Conservation (phyloP, 2,113 vertebrate genomes). For the Lophotis ruficrista region DNA sequence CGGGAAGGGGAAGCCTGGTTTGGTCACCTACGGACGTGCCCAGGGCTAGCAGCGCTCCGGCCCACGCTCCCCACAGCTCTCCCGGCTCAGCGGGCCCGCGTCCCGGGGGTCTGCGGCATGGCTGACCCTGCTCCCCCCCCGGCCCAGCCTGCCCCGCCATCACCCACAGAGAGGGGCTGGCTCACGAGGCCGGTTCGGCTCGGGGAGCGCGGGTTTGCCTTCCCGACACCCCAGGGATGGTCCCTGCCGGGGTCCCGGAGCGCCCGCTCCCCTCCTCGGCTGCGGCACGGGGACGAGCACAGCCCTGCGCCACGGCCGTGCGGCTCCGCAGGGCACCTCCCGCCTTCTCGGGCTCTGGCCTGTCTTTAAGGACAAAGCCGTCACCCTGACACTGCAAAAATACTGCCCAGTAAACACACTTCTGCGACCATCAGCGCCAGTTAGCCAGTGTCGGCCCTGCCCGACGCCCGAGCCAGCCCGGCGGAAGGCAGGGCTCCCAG, state of each 20-base stretch:
- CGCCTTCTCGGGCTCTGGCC: not conserved
- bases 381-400: not conserved
- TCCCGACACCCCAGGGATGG: not conserved
- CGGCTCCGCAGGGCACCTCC: not conserved
- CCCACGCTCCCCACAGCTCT: too few species aligned
- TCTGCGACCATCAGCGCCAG: accelerated
- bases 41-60: not conserved
- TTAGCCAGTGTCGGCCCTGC: not conserved
- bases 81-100: too few species aligned
- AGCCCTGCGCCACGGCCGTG: not conserved
- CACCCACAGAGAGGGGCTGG: too few species aligned
- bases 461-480: accelerated
- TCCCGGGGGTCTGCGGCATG: too few species aligned
- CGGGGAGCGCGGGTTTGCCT: accelerated
- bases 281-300: not conserved
- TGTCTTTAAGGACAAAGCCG: not conserved
- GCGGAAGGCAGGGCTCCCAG: accelerated
- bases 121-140: too few species aligned
- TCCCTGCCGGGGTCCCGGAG: not conserved
- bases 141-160: not conserved
- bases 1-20: not conserved
- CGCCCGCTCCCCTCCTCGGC: accelerated
- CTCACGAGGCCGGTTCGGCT: accelerated
- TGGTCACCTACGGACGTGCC: not conserved
- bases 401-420: accelerated